Conservation (phyloP, 2,113 vertebrate species). For the Choloepus hoffmanni region DNA sequence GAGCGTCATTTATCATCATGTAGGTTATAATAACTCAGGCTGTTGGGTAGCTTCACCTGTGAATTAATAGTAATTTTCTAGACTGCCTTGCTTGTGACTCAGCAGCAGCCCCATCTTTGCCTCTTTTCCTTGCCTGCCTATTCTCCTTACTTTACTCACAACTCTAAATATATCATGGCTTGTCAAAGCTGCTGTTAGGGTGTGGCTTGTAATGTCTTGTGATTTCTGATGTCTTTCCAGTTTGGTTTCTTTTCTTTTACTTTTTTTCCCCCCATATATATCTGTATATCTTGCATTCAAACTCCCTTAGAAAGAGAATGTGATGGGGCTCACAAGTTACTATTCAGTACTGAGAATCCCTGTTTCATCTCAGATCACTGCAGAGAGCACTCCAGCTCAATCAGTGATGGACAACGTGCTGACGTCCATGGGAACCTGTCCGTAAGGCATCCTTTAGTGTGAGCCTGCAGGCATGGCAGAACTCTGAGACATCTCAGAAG, state of each 20-base stretch:
- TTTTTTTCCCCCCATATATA: neutral
- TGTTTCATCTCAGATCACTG: neutral
- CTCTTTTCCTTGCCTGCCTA: neutral
- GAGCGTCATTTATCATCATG: neutral
- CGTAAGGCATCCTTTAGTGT: neutral
- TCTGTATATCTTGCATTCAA: neutral
- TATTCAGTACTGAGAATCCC: neutral
- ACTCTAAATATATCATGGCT: neutral
- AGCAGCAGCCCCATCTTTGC: neutral
- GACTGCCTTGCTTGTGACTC: neutral
- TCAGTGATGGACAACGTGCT: neutral
- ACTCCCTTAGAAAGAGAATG: neutral
- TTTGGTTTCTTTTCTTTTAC: neutral
- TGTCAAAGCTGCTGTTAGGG: neutral
- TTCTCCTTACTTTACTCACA: neutral
- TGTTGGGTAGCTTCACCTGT: neutral
- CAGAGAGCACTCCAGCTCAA: neutral
- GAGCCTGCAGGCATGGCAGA: neutral
- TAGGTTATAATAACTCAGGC: neutral
- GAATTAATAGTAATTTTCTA: slow-evolving; percentile 50
- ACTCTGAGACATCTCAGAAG: neutral
- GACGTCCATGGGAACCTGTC: neutral
- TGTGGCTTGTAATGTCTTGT: neutral
- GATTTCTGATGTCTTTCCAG: neutral
- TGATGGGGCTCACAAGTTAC: neutral